phyloP scores from a whole-genome alignment of 2,888 invertebrate species.

The Drosophila ochracea region DNA sequence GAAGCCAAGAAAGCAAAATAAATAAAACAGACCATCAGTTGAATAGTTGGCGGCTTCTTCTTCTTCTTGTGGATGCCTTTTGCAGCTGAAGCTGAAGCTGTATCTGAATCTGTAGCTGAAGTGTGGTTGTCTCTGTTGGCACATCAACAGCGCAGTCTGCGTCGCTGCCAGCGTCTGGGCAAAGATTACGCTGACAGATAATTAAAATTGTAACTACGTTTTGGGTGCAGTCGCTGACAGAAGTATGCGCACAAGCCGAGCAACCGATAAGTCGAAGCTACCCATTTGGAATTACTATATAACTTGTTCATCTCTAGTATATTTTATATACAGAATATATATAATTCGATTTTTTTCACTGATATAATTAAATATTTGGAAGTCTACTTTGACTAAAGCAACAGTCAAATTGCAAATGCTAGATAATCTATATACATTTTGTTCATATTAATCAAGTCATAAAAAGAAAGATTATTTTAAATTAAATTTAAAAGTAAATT shows the following conservation, averaged over 20 bases:
- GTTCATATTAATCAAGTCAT: neutral
- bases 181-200: slow-evolving; percentile 80
- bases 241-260: slow-evolving; percentile 29
- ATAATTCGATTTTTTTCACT: neutral
- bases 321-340: neutral
- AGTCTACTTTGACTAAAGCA: neutral
- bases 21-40: slow-evolving; percentile 11
- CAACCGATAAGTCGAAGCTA: slow-evolving; percentile 1
- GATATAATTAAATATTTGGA: neutral
- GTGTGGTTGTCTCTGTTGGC: slow-evolving; percentile 66
- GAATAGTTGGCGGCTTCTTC: slow-evolving; percentile 42
- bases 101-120: slow-evolving; percentile 56
- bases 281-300: neutral
- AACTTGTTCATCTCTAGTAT: neutral
- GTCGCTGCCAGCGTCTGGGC: slow-evolving; percentile 46
- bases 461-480: neutral
- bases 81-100: slow-evolving; percentile 40
- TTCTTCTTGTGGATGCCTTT: slow-evolving; percentile 15
- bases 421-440: neutral
- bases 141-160: slow-evolving; percentile 61
- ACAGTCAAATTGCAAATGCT: neutral
- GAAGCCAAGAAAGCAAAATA: slow-evolving; percentile 44
- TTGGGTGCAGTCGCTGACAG: slow-evolving; percentile 51
- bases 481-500: neutral
- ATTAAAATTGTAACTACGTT: slow-evolving; percentile 77